These are phyloP conservation scores for Camponotus vicinus DNA, from an alignment of 1,140 invertebrate genomes.

Conservation along the genomic window DNA sequence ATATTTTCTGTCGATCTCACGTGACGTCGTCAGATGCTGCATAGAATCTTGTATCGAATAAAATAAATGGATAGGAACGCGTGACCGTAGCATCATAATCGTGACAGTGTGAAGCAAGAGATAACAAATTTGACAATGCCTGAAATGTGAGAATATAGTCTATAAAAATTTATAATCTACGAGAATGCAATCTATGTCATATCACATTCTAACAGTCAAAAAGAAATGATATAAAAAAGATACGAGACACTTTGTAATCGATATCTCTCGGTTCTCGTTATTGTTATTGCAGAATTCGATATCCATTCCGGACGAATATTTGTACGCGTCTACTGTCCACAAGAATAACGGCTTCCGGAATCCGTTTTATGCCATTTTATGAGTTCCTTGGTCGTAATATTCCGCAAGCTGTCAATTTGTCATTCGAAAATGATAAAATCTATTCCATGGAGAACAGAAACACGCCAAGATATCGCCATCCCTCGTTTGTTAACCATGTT, in stretches of 20 bases:
- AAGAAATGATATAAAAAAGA: background rate
- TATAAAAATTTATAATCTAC: too few relatives aligned
- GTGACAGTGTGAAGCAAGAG: background rate
- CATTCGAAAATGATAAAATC: slow-evolving; percentile 51
- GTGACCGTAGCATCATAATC: background rate
- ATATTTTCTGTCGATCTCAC: slow-evolving; percentile 13
- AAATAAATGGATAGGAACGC: background rate
- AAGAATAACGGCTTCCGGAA: slow-evolving; percentile 36
- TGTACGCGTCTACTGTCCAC: background rate
- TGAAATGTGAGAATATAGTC: background rate
- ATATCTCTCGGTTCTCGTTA: background rate
- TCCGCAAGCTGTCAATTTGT: slow-evolving; percentile 27
- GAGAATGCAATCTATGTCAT: too few relatives aligned
- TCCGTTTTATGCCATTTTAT: slow-evolving; percentile 66
- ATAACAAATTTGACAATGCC: background rate
- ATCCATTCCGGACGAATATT: background rate
- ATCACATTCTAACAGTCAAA: background rate
- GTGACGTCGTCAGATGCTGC: slow-evolving; percentile 15
- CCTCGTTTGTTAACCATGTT: slow-evolving; percentile 30
- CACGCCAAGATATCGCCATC: slow-evolving; percentile 19
- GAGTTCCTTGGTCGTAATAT: slow-evolving; percentile 38
- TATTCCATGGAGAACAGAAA: background rate
- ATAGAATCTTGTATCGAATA: slow-evolving; percentile 1
- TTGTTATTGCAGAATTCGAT: slow-evolving; percentile 7
- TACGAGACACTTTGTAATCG: background rate